phyloP scores from a whole-genome alignment of 2,888 invertebrate species.

The Hyles lineata region DNA sequence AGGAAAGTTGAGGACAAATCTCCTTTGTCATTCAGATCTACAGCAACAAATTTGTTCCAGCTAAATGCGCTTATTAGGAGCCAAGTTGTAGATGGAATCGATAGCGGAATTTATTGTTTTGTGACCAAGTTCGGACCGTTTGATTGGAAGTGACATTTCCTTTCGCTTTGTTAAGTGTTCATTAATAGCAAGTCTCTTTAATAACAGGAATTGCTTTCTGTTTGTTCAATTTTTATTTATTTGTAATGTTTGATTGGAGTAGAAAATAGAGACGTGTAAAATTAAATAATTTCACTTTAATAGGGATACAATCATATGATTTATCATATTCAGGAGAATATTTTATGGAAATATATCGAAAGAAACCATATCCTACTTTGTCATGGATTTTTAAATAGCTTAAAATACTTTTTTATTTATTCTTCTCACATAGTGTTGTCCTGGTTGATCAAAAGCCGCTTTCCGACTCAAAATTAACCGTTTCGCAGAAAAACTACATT shows the following conservation, averaged over 20 bases:
- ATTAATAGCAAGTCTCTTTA: neutral
- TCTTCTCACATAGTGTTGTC: too few relatives aligned
- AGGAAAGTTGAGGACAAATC: slow-evolving; percentile 59
- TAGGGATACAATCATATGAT: too few relatives aligned
- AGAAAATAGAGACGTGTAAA: neutral
- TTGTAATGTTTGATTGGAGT: neutral
- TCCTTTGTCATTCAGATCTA: slow-evolving; percentile 60
- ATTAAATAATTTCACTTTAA: too few relatives aligned
- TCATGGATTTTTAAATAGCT: too few relatives aligned
- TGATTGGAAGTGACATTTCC: slow-evolving; percentile 3
- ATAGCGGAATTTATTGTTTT: neutral
- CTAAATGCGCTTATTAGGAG: slow-evolving; percentile 13
- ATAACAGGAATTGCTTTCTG: neutral
- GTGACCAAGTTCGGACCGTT: neutral
- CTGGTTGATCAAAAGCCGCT: too few relatives aligned
- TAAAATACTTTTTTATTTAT: too few relatives aligned
- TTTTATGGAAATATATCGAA: too few relatives aligned
- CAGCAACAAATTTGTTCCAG: slow-evolving; percentile 39
- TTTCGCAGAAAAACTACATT: too few relatives aligned
- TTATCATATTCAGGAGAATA: too few relatives aligned
- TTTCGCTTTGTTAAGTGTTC: neutral
- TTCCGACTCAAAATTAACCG: too few relatives aligned
- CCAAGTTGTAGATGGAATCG: neutral
- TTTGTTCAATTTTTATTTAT: neutral
- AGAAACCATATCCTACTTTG: too few relatives aligned